Evolutionary conservation across 2,888 invertebrate genomes (phyloP), one percentile per base, ranked within the genome.

Genomic region (Patella pellucida): DNA sequence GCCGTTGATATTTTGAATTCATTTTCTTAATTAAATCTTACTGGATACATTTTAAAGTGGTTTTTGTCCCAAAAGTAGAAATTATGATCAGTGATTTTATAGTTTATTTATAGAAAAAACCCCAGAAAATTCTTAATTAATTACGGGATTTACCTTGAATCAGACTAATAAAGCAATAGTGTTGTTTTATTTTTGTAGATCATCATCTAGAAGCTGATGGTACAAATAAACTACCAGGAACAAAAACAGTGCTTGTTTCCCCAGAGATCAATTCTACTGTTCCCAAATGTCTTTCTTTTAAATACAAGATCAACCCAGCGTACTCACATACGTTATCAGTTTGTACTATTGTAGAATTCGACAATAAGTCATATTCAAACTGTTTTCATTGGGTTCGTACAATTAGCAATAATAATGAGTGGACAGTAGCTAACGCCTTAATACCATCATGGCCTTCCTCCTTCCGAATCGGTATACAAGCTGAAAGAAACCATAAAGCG

Each of bases 221-320:
- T 15, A 67, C 71, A 1, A 51, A 27, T 5, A 12, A 41, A 51
- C 27, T 19, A 31, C 72, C 52, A 52, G 79, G 79, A 27, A 72
- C 76, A n/a, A 71, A 19, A 16, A 73, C 79, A 3, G n/a, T 68
- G 51, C 51, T 81, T 12, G 14, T 78, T 23, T 81, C 81, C 54
- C 76, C 75, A 15, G 15, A 52, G 19, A 23, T 81, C 70, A 79
- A 78, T 67, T 73, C 75, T 62, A 56, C 74, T 16, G 69, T 79
- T 14, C 50, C 72, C 41, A 72, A 76, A 51, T 81, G 81, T 68
- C 70, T 81, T 7, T 73, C 50, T 31, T 78, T 81, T 69, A 69
- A 74, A 50, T 78, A 74, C 73, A 73, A 72, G n/a, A 71, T 79
- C 68, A 19, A 14, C 31, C 71, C 74, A 9, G 14, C 67, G 7